Evolutionary conservation across 2,113 vertebrate genomes (phyloP).

Genomic region (Phalacrocorax pelagicus): DNA sequence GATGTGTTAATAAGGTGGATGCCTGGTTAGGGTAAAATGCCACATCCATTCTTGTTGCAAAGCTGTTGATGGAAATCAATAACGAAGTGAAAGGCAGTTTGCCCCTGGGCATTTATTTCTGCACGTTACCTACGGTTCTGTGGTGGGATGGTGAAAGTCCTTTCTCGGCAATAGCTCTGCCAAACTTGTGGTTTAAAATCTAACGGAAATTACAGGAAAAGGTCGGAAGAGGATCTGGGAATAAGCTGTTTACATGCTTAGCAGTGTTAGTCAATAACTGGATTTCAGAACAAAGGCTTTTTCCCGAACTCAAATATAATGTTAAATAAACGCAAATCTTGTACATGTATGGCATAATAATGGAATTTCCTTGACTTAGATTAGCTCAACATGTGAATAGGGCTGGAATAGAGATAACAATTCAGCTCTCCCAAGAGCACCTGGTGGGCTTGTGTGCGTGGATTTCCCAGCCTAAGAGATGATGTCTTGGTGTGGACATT

Average conservation of each 20-base stretch:
- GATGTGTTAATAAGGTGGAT: neutral
- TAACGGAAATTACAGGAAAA: neutral
- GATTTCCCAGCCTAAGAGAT: neutral
- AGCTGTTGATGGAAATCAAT: neutral
- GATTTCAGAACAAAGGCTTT: slow-evolving; percentile 8
- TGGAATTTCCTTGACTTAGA: neutral
- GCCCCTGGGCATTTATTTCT: neutral
- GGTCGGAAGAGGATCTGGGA: neutral
- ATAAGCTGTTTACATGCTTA: neutral
- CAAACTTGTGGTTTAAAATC: neutral
- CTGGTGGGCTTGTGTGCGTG: neutral
- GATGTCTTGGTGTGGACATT: neutral
- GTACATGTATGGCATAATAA: neutral
- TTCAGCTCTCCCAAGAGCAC: neutral
- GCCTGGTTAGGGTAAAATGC: neutral
- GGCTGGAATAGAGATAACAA: neutral
- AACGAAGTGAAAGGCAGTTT: neutral
- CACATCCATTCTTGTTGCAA: neutral
- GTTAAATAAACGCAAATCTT: neutral
- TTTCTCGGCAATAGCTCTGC: neutral
- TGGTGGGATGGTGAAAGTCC: neutral
- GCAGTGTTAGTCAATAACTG: neutral
- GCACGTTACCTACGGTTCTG: neutral
- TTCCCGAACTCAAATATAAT: neutral
- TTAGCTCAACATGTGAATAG: neutral